phyloP scores from a whole-genome alignment of 2,113 vertebrate species.

The Oryzias melastigma region DNA sequence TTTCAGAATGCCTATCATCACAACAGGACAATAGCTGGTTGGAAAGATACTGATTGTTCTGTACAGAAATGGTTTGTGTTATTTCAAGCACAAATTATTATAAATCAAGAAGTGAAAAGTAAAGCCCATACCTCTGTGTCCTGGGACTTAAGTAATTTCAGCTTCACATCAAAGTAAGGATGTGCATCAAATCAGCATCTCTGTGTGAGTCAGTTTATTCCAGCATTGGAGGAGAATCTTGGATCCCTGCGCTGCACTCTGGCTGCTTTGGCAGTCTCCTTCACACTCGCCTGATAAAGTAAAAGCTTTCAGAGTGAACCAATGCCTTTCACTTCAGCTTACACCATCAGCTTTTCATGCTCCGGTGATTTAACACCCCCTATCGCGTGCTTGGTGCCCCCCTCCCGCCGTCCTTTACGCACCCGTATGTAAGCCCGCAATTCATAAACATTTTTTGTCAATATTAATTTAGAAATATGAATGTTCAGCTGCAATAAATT shows the following conservation, averaged over 20 bases:
- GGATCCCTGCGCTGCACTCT: too few relatives aligned
- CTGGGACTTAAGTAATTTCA: slow-evolving; percentile 12
- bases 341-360: slow-evolving; percentile 39
- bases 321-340: slow-evolving; percentile 52
- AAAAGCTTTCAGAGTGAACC: slow-evolving; percentile 58
- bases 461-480: too few relatives aligned
- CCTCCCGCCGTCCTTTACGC: not conserved
- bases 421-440: not conserved
- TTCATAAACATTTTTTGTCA: not conserved
- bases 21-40: not conserved
- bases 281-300: slow-evolving; percentile 51
- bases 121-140: slow-evolving; percentile 35
- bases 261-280: slow-evolving; percentile 26
- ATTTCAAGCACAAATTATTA: too few relatives aligned
- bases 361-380: slow-evolving; percentile 46
- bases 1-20: slow-evolving; percentile 8
- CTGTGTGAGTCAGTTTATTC: slow-evolving; percentile 33
- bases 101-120: not conserved
- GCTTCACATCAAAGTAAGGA: slow-evolving; percentile 14
- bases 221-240: slow-evolving; percentile 39
- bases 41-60: too few relatives aligned
- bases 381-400: slow-evolving; percentile 1
- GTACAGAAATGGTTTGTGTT: too few relatives aligned
- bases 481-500: too few relatives aligned
- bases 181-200: slow-evolving; percentile 18